These are phyloP conservation scores for Tetrax tetrax DNA, from an alignment of 2,113 vertebrate species.

Conservation along the genomic window DNA sequence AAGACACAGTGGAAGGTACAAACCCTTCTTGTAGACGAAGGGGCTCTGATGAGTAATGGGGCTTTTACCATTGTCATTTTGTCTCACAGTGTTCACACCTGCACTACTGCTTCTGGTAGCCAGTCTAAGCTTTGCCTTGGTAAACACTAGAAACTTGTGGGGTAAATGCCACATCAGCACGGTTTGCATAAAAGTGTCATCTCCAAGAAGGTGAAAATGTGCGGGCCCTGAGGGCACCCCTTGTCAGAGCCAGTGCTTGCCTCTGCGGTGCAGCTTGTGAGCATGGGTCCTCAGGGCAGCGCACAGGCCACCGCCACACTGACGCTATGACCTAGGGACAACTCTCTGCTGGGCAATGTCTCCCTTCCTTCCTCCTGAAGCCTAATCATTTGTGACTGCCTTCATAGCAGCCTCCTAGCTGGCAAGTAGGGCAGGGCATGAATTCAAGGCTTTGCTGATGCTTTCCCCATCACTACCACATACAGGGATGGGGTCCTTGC, in stretches of 20 bases:
- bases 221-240: neutral
- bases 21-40: neutral
- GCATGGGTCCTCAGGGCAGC: rapidly evolving
- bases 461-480: rapidly evolving
- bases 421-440: neutral
- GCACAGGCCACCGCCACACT: rapidly evolving
- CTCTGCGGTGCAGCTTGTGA: neutral
- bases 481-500: no score
- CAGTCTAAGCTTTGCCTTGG: neutral
- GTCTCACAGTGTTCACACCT: neutral
- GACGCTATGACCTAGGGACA: neutral
- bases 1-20: neutral
- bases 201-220: rapidly evolving
- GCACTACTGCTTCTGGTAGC: neutral
- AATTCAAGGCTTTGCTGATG: neutral
- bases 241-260: neutral
- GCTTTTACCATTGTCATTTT: neutral
- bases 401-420: neutral
- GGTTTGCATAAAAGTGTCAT: neutral
- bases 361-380: neutral
- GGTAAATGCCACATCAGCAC: neutral
- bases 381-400: rapidly evolving
- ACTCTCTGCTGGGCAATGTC: neutral
- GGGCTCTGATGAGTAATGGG: neutral
- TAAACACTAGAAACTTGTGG: no score